These are phyloP conservation scores for Pseudorhiza aurosa DNA, from an alignment of 30 jellyfish, hydroid and myxozoan species.

Conservation along the genomic window DNA sequence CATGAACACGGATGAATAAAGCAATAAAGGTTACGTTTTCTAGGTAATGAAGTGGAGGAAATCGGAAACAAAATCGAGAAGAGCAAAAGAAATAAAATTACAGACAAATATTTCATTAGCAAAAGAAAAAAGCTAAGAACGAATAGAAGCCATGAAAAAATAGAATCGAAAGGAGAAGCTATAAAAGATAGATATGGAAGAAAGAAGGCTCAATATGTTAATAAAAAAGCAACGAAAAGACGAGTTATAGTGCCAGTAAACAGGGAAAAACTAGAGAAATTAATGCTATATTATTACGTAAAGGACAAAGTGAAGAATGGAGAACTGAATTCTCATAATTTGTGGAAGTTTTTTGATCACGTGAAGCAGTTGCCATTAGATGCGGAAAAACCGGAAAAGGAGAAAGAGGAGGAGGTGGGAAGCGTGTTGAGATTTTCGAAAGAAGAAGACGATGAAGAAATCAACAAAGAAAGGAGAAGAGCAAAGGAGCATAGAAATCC, in stretches of 20 bases:
- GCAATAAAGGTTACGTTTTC: no score
- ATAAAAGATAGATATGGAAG: neutral
- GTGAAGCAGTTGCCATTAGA: constrained; percentile 13
- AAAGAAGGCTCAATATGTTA: neutral
- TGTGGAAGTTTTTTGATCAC: constrained; percentile 50
- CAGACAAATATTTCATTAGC: neutral
- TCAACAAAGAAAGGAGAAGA: neutral
- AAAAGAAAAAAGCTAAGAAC: neutral
- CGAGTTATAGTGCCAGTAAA: constrained; percentile 79
- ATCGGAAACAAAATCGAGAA: constrained; percentile 61
- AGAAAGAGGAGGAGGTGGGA: neutral
- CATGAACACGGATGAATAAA: no score
- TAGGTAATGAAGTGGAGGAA: constrained; percentile 67
- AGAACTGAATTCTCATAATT: constrained; percentile 39
- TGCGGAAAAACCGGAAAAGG: neutral
- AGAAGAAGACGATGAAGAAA: neutral
- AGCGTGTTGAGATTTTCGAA: neutral
- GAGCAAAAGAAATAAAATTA: constrained; percentile 35
- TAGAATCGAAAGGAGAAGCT: neutral
- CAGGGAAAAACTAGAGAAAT: constrained; percentile 62
- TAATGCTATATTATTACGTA: constrained; percentile 70
- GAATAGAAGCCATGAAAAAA: neutral
- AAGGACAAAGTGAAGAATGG: constrained; percentile 58
- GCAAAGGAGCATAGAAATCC: no score
- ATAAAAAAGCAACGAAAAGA: constrained; percentile 61